Evolutionary conservation across 1,140 invertebrate genomes (phyloP).

Genomic region (Psilanteris sp.): DNA sequence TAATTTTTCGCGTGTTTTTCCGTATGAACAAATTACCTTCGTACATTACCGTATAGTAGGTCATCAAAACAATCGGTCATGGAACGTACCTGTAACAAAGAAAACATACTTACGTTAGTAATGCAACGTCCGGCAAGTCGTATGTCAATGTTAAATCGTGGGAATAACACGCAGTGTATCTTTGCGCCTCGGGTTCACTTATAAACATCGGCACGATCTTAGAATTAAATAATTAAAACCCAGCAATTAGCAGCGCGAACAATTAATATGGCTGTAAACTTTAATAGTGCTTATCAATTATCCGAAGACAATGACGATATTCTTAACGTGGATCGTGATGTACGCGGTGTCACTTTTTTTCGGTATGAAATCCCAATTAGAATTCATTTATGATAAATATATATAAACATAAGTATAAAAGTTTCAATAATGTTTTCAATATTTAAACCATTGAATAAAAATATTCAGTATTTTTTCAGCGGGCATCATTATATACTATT

Average conservation of each 20-base stretch:
- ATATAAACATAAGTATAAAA: too few relatives aligned
- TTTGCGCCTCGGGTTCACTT: conserved; percentile 10
- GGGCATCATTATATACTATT: too few relatives aligned
- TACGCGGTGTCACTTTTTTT: too few relatives aligned
- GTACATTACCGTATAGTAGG: conserved; percentile 28
- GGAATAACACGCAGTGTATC: conserved; percentile 28
- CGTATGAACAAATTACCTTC: conserved; percentile 9
- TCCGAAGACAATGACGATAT: conserved; percentile 10
- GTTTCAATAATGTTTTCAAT: too few relatives aligned
- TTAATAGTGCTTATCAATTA: conserved; percentile 55
- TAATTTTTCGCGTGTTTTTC: conserved; percentile 17
- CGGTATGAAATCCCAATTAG: too few relatives aligned
- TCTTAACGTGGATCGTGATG: conserved; percentile 22
- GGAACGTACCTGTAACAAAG: conserved; percentile 49
- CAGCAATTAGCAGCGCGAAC: conserved; percentile 48
- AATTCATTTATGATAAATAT: too few relatives aligned
- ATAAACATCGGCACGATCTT: conserved; percentile 33
- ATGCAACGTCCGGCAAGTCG: conserved; percentile 27
- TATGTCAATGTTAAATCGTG: conserved; percentile 54
- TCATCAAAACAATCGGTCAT: conserved; percentile 38
- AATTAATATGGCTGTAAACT: conserved; percentile 60
- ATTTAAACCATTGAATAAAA: too few relatives aligned
- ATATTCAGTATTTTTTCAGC: too few relatives aligned
- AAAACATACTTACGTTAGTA: conserved; percentile 41
- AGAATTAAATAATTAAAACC: conserved; percentile 56